Percentiles rank a stretch among this genome's conserved stretches.
Evolutionary conservation across 2,113 vertebrate genomes (phyloP).

Genomic region (Noturus placidus): DNA sequence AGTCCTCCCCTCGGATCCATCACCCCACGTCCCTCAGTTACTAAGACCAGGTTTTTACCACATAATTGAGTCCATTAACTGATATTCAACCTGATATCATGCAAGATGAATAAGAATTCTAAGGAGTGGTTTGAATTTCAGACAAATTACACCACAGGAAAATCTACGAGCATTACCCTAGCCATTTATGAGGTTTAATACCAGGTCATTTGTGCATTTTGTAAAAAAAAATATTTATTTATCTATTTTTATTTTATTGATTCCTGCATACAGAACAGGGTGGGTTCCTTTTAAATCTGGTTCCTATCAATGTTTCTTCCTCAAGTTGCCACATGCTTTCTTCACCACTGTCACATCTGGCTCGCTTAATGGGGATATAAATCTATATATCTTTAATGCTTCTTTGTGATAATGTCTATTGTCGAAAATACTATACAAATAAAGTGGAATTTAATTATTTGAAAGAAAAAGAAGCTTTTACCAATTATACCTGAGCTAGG

Average conservation of each 20-base stretch:
- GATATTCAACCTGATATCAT: slow-evolving; percentile 9
- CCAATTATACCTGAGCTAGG: not conserved
- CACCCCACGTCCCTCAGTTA: not conserved
- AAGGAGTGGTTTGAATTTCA: not conserved
- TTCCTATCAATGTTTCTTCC: not conserved
- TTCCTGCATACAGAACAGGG: not conserved
- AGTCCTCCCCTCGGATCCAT: slow-evolving; percentile 22
- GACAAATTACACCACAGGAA: not conserved
- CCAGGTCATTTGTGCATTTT: not conserved
- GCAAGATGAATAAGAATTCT: not conserved
- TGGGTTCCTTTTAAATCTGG: not conserved
- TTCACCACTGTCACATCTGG: not conserved
- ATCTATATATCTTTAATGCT: not conserved
- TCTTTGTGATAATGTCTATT: not conserved
- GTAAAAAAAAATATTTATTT: too few species aligned
- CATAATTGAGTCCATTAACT: slow-evolving; percentile 13
- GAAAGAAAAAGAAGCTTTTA: not conserved
- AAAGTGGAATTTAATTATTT: not conserved
- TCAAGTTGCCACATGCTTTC: too few species aligned
- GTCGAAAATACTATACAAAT: not conserved
- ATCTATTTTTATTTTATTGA: not conserved
- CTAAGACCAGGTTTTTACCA: not conserved
- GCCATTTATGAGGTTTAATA: not conserved
- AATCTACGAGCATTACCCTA: not conserved
- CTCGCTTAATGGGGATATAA: not conserved